These are phyloP conservation scores for Euphonia xanthogaster DNA, from an alignment of 2,797 vertebrate genomes.

Conservation along the genomic window DNA sequence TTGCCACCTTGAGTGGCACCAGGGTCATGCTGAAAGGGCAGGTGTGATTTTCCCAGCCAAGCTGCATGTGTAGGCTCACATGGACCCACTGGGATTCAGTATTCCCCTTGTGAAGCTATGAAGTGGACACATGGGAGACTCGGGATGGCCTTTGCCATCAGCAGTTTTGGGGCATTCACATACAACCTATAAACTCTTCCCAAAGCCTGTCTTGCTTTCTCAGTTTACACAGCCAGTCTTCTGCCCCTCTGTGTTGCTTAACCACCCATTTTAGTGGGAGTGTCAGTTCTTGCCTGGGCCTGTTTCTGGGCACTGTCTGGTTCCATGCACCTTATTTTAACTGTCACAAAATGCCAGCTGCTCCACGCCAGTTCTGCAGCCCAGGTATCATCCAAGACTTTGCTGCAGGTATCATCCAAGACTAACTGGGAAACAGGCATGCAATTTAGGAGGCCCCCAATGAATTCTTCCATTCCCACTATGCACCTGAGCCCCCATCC, in stretches of 20 bases:
- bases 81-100: background rate
- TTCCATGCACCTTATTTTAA: background rate
- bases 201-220: background rate
- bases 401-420: background rate
- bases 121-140: fast-evolving
- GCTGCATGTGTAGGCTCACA: background rate
- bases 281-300: background rate
- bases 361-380: background rate
- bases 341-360: background rate
- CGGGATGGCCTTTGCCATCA: background rate
- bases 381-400: too few species aligned
- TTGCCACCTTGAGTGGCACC: background rate
- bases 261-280: background rate
- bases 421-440: background rate
- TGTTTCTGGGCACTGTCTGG: background rate
- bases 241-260: background rate
- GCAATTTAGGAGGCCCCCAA: background rate
- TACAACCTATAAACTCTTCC: background rate
- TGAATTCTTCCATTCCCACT: constrained; percentile 7
- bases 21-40: background rate
- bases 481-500: constrained; percentile 27
- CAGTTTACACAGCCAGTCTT: background rate
- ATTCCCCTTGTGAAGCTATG: background rate
- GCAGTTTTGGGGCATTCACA: background rate
- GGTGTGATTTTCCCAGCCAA: background rate